phyloP scores from a whole-genome alignment of 2,888 invertebrate genomes.

The Brachypalpus laphriformis region DNA sequence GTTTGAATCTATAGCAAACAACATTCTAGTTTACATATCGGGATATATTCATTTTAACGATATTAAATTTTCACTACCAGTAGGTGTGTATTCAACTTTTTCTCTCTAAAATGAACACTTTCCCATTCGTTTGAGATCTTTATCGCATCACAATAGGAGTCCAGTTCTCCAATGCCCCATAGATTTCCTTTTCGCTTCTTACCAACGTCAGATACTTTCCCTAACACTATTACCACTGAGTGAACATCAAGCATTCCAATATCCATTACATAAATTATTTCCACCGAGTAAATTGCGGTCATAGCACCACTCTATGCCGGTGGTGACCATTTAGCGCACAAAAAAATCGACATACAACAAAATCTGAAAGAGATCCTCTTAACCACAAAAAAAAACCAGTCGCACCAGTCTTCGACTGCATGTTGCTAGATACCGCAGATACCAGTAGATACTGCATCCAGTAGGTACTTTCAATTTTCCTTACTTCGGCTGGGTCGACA shows the following conservation, averaged over 20 bases:
- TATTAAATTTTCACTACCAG: no score
- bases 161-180: not conserved
- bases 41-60: no score
- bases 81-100: not conserved
- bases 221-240: no score
- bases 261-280: slow-evolving; percentile 59
- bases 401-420: not conserved
- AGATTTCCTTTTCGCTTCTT: slow-evolving; percentile 35
- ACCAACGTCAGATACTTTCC: no score
- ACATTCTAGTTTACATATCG: no score
- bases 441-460: not conserved
- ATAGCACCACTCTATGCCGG: not conserved
- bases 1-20: no score
- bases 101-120: not conserved
- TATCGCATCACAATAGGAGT: slow-evolving; percentile 11
- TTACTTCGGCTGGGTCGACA: not conserved
- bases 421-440: no score
- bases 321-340: slow-evolving; percentile 7
- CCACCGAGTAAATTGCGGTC: slow-evolving; percentile 45
- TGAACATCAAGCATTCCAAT: not conserved
- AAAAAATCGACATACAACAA: slow-evolving; percentile 14
- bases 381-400: slow-evolving; percentile 25
- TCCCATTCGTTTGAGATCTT: not conserved
- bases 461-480: slow-evolving; percentile 56
- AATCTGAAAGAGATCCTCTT: slow-evolving; percentile 12